Conservation (phyloP, 2,113 vertebrate species). For the Aphelocoma coerulescens region DNA sequence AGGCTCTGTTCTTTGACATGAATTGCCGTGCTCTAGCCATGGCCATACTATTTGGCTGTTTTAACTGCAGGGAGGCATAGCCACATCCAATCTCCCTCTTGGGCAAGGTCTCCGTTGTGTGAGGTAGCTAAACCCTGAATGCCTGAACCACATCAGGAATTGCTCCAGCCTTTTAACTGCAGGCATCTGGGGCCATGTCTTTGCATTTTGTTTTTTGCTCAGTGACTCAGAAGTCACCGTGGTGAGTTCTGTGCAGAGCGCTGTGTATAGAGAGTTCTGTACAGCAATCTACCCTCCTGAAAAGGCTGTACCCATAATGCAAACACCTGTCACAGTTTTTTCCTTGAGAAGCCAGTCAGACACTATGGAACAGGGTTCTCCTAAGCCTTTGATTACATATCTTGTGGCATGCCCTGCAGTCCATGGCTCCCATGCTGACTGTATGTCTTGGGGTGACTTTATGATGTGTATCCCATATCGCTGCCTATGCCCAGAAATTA, state of each 20-base stretch:
- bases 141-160: not conserved
- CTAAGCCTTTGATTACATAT: not conserved
- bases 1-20: not conserved
- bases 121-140: not conserved
- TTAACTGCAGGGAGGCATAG: not conserved
- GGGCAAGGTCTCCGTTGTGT: not conserved
- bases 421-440: not conserved
- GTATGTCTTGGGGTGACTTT: too few relatives aligned
- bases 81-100: not conserved
- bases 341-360: not conserved
- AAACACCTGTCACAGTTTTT: not conserved
- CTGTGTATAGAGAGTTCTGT: not conserved
- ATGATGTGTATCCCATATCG: too few relatives aligned
- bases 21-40: not conserved
- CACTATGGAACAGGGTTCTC: not conserved
- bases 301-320: accelerated
- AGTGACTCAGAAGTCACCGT: not conserved
- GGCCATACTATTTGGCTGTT: not conserved
- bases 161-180: not conserved
- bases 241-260: not conserved
- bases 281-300: not conserved
- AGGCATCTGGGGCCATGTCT: not conserved
- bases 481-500: too few relatives aligned
- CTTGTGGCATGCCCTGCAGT: not conserved
- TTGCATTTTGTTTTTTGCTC: not conserved